A percentile compares a stretch with the other conserved stretches of the same genome.
Conservation (phyloP, 1,140 invertebrate genomes). For the Tetramorium parvispinum region DNA sequence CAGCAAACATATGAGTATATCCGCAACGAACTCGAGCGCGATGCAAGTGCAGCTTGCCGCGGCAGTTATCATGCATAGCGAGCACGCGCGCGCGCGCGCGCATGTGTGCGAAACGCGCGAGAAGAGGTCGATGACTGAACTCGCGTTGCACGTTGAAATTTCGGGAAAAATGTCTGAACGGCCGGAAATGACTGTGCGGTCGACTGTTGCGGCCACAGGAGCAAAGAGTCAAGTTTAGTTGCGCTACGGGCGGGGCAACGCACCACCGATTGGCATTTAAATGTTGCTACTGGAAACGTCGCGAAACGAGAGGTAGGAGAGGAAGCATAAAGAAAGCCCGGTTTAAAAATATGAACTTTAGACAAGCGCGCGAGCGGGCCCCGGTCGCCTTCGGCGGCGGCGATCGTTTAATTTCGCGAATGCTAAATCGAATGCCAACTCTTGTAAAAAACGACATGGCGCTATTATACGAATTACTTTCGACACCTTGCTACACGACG, state of each 20-base stretch:
- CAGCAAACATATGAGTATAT: slow-evolving; percentile 47
- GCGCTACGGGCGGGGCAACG: slow-evolving; percentile 52
- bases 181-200: slow-evolving; percentile 61
- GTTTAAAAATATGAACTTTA: slow-evolving; percentile 53
- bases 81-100: too few species aligned
- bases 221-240: slow-evolving; percentile 66
- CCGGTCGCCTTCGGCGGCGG: background rate
- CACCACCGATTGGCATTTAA: slow-evolving; percentile 63
- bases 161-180: slow-evolving; percentile 69
- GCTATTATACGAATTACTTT: background rate
- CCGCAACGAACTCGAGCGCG: slow-evolving; percentile 27
- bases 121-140: slow-evolving; percentile 59
- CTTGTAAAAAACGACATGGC: background rate
- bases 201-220: slow-evolving; percentile 23
- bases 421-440: background rate
- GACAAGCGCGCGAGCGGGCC: background rate
- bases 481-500: background rate
- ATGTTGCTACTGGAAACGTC: slow-evolving; percentile 36
- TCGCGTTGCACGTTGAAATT: slow-evolving; percentile 54
- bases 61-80: background rate
- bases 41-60: slow-evolving; percentile 25
- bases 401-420: background rate
- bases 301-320: slow-evolving; percentile 20
- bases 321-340: slow-evolving; percentile 21
- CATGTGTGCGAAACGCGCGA: background rate